Conservation (phyloP, 2,888 invertebrate genomes). For the Marronus borbonicus region DNA sequence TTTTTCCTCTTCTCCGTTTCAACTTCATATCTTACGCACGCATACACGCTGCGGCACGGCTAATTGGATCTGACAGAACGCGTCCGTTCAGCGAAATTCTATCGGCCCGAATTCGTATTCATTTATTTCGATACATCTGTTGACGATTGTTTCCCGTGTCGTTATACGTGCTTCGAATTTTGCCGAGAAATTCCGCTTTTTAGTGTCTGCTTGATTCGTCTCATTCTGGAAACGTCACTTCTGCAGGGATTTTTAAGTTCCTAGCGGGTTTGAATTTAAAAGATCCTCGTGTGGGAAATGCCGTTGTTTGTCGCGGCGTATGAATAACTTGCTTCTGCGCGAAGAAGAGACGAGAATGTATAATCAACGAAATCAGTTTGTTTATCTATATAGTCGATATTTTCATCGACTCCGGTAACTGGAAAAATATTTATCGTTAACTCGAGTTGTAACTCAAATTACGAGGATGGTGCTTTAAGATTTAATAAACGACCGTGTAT, state of each 20-base stretch:
- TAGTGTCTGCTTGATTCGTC: constrained; percentile 22
- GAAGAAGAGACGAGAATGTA: too few relatives aligned
- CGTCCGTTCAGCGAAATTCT: neutral
- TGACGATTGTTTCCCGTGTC: neutral
- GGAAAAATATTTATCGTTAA: too few relatives aligned
- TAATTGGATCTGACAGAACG: too few relatives aligned
- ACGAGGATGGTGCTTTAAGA: too few relatives aligned
- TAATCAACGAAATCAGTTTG: too few relatives aligned
- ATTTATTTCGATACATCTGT: constrained; percentile 34
- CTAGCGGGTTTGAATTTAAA: neutral
- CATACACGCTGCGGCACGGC: neutral
- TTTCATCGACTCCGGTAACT: too few relatives aligned
- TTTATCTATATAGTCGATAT: too few relatives aligned
- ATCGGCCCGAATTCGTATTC: constrained; percentile 18
- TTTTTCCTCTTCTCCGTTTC: neutral
- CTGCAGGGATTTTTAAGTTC: neutral
- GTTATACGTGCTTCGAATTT: constrained; percentile 20
- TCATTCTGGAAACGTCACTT: neutral
- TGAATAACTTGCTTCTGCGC: too few relatives aligned
- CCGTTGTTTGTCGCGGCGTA: too few relatives aligned
- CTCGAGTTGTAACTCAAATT: too few relatives aligned
- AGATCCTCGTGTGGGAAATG: too few relatives aligned
- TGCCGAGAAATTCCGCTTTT: constrained; percentile 16
- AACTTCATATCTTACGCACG: neutral
- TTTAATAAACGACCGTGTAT: too few relatives aligned